These are phyloP conservation scores for Scolopax bukidnonensis DNA, from an alignment of 2,797 vertebrate species.

Conservation along the genomic window DNA sequence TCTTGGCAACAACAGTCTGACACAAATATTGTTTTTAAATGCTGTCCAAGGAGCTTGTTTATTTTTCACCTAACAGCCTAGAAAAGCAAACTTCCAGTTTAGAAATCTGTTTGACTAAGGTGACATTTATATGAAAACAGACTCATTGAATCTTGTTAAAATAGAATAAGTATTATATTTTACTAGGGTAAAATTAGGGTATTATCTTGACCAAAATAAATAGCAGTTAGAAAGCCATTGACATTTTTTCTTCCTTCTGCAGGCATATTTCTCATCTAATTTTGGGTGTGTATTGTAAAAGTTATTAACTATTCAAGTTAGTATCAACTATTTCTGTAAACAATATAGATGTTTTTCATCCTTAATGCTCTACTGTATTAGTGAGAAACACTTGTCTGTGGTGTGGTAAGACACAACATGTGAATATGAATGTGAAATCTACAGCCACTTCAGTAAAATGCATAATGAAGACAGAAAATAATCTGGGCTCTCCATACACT, in stretches of 20 bases:
- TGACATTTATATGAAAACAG: background rate
- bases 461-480: background rate
- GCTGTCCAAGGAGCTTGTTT: conserved; percentile 34
- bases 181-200: background rate
- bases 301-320: background rate
- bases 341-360: background rate
- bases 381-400: background rate
- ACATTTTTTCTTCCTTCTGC: background rate
- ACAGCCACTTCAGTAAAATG: background rate
- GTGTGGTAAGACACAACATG: background rate
- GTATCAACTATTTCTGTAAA: background rate
- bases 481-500: background rate
- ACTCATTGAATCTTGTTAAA: background rate
- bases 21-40: conserved; percentile 29
- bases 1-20: background rate
- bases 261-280: background rate
- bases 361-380: background rate
- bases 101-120: conserved; percentile 22
- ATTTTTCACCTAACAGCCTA: conserved; percentile 27
- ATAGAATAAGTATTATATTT: background rate
- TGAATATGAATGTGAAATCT: conserved; percentile 44
- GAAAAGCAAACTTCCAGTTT: conserved; percentile 15
- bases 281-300: background rate
- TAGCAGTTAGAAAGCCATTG: background rate
- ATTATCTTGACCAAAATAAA: conserved; percentile 37